Evolutionary conservation across 2,113 vertebrate species (phyloP).

Genomic region (Rafetus swinhoei): DNA sequence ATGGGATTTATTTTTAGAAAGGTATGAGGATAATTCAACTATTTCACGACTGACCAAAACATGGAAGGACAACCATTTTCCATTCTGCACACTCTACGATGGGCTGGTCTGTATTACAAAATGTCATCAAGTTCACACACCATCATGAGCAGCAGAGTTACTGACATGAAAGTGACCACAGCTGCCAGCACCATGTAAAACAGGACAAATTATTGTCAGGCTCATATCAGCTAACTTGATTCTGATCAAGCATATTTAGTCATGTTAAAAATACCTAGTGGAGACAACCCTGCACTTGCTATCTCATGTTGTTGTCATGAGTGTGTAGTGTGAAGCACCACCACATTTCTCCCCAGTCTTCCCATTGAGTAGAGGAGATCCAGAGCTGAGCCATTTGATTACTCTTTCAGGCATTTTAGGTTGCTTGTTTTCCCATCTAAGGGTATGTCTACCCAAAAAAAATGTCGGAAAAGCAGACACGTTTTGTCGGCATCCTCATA

Average conservation of each 20-base stretch:
- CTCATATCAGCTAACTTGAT: neutral
- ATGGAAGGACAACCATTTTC: neutral
- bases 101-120: neutral
- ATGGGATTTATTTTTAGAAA: neutral
- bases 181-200: neutral
- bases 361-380: neutral
- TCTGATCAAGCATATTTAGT: neutral
- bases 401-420: neutral
- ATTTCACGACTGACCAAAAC: neutral
- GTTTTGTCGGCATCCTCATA: no score
- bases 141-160: neutral
- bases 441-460: no score
- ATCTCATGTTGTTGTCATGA: neutral
- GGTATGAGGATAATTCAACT: neutral
- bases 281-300: neutral
- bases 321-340: neutral
- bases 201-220: neutral
- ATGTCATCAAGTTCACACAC: neutral
- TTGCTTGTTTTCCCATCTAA: neutral
- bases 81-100: no score
- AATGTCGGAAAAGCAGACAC: no score
- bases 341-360: neutral
- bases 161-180: neutral
- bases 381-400: neutral
- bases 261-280: neutral